A percentile compares a stretch with the other conserved stretches of the same genome.
Evolutionary conservation across 2,888 invertebrate genomes (phyloP).

Genomic region (Oligia latruncula): DNA sequence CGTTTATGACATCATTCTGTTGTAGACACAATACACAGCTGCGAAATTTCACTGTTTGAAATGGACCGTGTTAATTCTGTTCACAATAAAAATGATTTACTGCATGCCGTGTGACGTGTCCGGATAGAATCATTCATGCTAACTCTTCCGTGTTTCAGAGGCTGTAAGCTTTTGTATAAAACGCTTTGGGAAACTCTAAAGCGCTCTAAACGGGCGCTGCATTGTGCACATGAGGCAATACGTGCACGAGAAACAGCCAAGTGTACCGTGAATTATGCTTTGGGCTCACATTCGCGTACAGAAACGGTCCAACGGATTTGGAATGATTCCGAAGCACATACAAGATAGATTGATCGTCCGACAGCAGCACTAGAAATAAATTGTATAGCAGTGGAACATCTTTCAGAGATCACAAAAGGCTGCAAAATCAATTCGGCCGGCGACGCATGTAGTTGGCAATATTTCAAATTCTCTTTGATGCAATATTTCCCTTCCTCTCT

Average conservation of each 20-base stretch:
- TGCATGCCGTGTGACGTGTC: slow-evolving; percentile 38
- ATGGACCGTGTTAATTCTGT: slow-evolving; percentile 43
- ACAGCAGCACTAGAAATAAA: slow-evolving; percentile 57
- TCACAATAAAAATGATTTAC: slow-evolving; percentile 61
- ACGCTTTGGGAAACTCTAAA: slow-evolving; percentile 41
- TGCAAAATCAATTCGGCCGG: slow-evolving; percentile 82
- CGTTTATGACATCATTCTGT: slow-evolving; percentile 28
- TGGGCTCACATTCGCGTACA: slow-evolving; percentile 21
- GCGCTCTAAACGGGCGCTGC: slow-evolving; percentile 39
- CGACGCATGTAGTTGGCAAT: slow-evolving; percentile 86
- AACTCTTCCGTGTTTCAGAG: slow-evolving; percentile 47
- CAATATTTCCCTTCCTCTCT: slow-evolving; percentile 79
- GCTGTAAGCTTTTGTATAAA: slow-evolving; percentile 51
- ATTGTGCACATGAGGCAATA: slow-evolving; percentile 34
- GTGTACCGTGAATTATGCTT: slow-evolving; percentile 38
- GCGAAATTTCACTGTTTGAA: slow-evolving; percentile 47
- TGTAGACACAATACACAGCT: slow-evolving; percentile 26
- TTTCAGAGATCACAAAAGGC: slow-evolving; percentile 75
- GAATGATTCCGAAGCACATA: slow-evolving; percentile 41
- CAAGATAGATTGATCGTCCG: slow-evolving; percentile 46
- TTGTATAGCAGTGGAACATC: slow-evolving; percentile 68
- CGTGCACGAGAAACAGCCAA: slow-evolving; percentile 27
- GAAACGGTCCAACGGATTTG: slow-evolving; percentile 28
- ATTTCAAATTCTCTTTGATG: slow-evolving; percentile 87
- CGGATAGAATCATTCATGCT: slow-evolving; percentile 55